phyloP scores from a whole-genome alignment of 1,140 invertebrate species.

The Steinernema feltiae region DNA sequence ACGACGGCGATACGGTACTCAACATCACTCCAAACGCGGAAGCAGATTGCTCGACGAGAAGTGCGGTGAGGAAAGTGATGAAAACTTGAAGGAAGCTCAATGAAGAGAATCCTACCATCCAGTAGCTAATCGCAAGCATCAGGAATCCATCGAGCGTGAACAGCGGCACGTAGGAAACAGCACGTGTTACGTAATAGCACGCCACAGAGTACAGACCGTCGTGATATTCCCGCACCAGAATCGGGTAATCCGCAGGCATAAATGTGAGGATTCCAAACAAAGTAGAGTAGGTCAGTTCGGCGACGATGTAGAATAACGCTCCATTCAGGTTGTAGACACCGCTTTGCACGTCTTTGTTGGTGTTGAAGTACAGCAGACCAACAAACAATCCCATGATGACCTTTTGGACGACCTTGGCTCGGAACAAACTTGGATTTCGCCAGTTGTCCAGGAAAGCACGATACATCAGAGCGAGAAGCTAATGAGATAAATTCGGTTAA shows the following conservation, averaged over 20 bases:
- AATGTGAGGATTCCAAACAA: constrained; percentile 55
- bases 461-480: constrained; percentile 19
- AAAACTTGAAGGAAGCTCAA: constrained; percentile 31
- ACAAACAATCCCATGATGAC: constrained; percentile 59
- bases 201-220: constrained; percentile 51
- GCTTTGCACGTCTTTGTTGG: constrained; percentile 43
- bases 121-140: constrained; percentile 48
- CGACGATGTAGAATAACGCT: constrained; percentile 56
- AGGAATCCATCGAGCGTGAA: constrained; percentile 55
- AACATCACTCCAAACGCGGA: constrained; percentile 58
- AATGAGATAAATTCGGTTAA: no score
- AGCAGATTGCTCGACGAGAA: constrained; percentile 54
- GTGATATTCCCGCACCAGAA: constrained; percentile 55
- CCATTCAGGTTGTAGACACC: constrained; percentile 60
- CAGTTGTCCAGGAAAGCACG: constrained; percentile 49
- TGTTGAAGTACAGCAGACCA: constrained; percentile 59
- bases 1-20: constrained; percentile 48
- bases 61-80: constrained; percentile 30
- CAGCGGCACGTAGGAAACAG: constrained; percentile 52
- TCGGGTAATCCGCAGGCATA: constrained; percentile 49
- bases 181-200: constrained; percentile 46
- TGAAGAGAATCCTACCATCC: constrained; percentile 49
- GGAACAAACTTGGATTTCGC: constrained; percentile 47
- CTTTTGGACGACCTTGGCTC: constrained; percentile 55
- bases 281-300: constrained; percentile 52